These are phyloP conservation scores for Neogobius melanostomus DNA, from an alignment of 2,113 vertebrate species.

Conservation along the genomic window DNA sequence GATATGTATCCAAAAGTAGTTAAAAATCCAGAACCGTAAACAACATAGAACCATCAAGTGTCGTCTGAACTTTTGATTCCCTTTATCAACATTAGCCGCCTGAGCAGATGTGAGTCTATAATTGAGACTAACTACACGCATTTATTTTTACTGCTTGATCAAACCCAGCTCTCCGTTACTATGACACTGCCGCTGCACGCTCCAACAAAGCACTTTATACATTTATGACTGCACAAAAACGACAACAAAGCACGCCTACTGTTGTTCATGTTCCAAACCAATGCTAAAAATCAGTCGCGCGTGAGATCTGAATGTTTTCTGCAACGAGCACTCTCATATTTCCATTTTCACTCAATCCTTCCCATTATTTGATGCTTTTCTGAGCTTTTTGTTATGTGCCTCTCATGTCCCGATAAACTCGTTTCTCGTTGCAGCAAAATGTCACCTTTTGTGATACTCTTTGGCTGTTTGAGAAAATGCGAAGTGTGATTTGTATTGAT, in stretches of 20 bases:
- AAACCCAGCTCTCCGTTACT: background rate
- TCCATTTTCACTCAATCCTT: background rate
- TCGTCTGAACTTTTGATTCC: background rate
- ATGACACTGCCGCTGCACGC: background rate
- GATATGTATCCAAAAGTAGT: too few species aligned
- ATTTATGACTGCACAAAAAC: background rate
- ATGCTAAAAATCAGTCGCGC: background rate
- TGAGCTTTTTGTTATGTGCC: background rate
- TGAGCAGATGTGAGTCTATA: constrained; percentile 19
- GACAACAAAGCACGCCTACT: background rate
- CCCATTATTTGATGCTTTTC: background rate
- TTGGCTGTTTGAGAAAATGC: constrained; percentile 6
- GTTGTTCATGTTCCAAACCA: background rate
- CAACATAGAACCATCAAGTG: too few species aligned
- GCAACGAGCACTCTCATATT: background rate
- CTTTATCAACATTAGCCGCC: background rate
- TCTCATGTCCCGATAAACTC: background rate
- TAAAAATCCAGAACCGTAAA: too few species aligned
- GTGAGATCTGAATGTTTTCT: background rate
- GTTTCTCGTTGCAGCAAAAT: background rate
- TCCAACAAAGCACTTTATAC: background rate
- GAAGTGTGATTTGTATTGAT: constrained; percentile 31
- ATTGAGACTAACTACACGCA: background rate
- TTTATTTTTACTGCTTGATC: background rate
- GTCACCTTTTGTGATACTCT: background rate